Percentiles rank a stretch among this genome's conserved stretches.
Evolutionary conservation across 2,113 vertebrate species (phyloP).

Genomic region (Petroica traversi): DNA sequence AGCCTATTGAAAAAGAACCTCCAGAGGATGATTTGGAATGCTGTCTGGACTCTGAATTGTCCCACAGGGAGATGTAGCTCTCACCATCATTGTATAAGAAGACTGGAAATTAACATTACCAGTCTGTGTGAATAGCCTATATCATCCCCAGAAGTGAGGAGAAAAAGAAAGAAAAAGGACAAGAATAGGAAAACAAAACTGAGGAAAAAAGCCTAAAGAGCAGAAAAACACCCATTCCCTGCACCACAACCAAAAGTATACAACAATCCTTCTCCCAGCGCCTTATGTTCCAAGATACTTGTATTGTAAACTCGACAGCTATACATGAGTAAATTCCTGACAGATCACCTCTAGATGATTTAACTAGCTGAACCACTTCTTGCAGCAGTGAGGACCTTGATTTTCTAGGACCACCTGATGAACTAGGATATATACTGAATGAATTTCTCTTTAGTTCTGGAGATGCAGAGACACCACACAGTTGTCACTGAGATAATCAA

Average conservation of each 20-base stretch:
- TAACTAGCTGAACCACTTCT: background rate
- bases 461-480: too few species aligned
- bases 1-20: background rate
- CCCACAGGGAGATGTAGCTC: background rate
- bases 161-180: background rate
- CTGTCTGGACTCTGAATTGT: background rate
- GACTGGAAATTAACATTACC: background rate
- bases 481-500: background rate
- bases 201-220: background rate
- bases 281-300: background rate
- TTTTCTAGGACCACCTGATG: background rate
- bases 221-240: rapidly evolving
- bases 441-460: background rate
- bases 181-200: rapidly evolving
- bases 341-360: background rate
- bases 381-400: background rate
- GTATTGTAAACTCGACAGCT: background rate
- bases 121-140: background rate
- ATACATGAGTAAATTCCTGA: background rate
- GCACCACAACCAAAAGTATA: background rate
- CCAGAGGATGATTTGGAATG: background rate
- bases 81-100: background rate
- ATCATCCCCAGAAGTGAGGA: background rate
- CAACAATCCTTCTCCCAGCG: rapidly evolving
- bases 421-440: rapidly evolving